Conservation (phyloP, 1,140 invertebrate genomes). For the Drosophila miranda region DNA sequence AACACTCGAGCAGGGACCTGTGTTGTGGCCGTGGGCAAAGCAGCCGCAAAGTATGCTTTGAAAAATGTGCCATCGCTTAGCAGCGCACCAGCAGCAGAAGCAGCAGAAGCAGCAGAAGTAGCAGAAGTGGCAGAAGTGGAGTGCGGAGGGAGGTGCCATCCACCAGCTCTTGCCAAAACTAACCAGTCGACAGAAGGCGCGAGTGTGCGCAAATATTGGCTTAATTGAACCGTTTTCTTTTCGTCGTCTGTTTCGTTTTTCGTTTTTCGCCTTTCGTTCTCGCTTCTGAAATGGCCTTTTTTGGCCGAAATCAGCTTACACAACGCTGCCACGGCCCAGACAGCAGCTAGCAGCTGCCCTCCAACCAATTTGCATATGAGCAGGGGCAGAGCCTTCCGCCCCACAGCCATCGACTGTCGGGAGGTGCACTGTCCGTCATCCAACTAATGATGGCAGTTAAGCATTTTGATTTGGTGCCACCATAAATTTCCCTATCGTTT, state of each 20-base stretch:
- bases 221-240: constrained; percentile 68
- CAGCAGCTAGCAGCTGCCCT: constrained; percentile 20
- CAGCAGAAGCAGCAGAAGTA: neutral
- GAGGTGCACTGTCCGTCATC: neutral
- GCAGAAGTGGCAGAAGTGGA: neutral
- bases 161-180: constrained; percentile 26
- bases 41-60: constrained; percentile 66
- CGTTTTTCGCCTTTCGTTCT: constrained; percentile 24
- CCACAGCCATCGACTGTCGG: no score
- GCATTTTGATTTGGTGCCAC: constrained; percentile 24
- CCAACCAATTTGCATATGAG: constrained; percentile 66
- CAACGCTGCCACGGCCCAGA: constrained; percentile 24
- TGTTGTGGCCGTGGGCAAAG: constrained; percentile 46
- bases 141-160: no score
- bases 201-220: constrained; percentile 78
- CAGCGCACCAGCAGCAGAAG: constrained; percentile 14
- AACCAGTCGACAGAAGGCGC: constrained; percentile 27
- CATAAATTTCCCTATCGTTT: constrained; percentile 4
- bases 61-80: constrained; percentile 62
- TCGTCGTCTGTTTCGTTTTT: constrained; percentile 18
- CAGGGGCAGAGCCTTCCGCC: constrained; percentile 23
- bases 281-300: constrained; percentile 8
- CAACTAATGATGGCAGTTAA: constrained; percentile 46
- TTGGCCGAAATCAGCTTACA: constrained; percentile 17
- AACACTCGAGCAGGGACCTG: constrained; percentile 32